These are phyloP conservation scores for Eristalis tenax DNA, from an alignment of 2,888 invertebrate species.

Conservation along the genomic window DNA sequence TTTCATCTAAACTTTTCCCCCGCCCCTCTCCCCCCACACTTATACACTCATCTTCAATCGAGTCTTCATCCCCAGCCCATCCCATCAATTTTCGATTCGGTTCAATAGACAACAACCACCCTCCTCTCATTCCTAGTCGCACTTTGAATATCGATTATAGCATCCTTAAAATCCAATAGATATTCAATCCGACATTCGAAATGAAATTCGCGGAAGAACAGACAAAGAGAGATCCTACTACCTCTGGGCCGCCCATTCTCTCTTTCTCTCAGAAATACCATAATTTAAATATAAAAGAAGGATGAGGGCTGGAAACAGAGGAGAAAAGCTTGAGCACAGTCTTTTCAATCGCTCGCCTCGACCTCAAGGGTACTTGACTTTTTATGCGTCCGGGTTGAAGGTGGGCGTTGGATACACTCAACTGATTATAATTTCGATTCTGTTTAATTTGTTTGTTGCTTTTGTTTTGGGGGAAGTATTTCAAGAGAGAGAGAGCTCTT, in stretches of 20 bases:
- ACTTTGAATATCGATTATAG: constrained; percentile 46
- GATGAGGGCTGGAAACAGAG: not conserved
- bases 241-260: not conserved
- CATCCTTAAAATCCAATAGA: constrained; percentile 44
- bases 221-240: constrained; percentile 7
- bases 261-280: not conserved
- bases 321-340: not conserved
- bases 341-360: not conserved
- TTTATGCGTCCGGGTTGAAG: not conserved
- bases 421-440: not conserved
- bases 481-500: too few relatives aligned
- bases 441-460: too few relatives aligned
- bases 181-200: constrained; percentile 47
- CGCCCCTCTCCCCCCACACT: not conserved
- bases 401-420: not conserved
- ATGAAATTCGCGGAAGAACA: constrained; percentile 32
- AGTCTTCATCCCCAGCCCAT: not conserved
- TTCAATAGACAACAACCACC: not conserved
- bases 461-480: too few relatives aligned
- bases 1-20: constrained; percentile 31
- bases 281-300: constrained; percentile 39
- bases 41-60: not conserved
- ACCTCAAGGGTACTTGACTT: not conserved
- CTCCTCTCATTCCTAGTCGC: not conserved
- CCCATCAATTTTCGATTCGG: constrained; percentile 11